Base-by-base conservation (phyloP, 2,797 vertebrate species). In the Sebastes nivosus region DNA sequence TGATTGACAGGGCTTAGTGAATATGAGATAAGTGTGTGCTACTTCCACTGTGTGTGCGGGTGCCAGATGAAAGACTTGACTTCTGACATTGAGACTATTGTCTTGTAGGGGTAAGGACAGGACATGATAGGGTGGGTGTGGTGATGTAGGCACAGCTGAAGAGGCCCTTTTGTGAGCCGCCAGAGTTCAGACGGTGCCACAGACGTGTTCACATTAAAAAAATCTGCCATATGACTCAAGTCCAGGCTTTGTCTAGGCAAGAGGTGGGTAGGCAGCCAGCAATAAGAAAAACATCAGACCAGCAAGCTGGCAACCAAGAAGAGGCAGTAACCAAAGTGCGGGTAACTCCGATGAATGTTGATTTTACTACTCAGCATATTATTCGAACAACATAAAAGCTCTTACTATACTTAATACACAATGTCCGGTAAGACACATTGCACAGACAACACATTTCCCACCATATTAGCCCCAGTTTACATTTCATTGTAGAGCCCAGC, bases 11-110 rank as follows among this genome's bases (percentile, higher is more conserved):
- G n/a, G 36, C 4, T 80, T 67, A 58, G 25, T 30, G 11, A 67
- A 65, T 30, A 7, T 27, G 52, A 58, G 67, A 30, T 36, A n/a
- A 77, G 38, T 72, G 74, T 80, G 74, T 34, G 77, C 30, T 50
- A 11, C n/a, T 72, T 79, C 50, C 30, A 59, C 55, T 76, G 16
- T 59, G 55, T 50, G 55, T 69, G 72, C 22, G 9, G 20, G 67
- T 24, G 24, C 46, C 42, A 42, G 34, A 81, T 79, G 30, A 80
- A 86, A 82, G 67, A 68, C 38, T 38, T 73, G 58, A 70, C 7
- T 79, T 59, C 50, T 85, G 90, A 89, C 85, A 89, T 24, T 75
- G 69, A 82, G 36, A 73, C 72, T 20, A 79, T 84, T 89, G 86
- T 88, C 69, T 84, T 29, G 36, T 22, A 42, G 61, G 77, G 66